A percentile compares a stretch with the other conserved stretches of the same genome.
Evolutionary conservation across 1,140 invertebrate species (phyloP).

Genomic region (Drosophila biarmipes): DNA sequence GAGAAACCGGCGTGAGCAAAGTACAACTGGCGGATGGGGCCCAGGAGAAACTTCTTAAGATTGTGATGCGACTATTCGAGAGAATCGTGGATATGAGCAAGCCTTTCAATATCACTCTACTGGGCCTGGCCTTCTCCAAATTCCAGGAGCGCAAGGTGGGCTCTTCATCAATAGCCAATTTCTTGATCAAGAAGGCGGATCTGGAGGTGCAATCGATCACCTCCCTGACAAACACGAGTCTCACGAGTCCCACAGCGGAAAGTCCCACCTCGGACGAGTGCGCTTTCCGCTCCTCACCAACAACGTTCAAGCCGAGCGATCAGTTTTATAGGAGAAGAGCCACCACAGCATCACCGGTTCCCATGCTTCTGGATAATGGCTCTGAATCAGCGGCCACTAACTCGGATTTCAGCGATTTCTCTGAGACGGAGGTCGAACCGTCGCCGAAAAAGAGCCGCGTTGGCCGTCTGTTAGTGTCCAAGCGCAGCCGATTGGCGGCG

Average conservation of each 20-base stretch:
- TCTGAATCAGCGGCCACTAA: conserved; percentile 84
- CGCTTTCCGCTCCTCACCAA: conserved; percentile 78
- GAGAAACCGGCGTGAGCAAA: conserved; percentile 77
- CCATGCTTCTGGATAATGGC: conserved; percentile 86
- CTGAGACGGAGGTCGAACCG: conserved; percentile 88
- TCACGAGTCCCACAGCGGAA: conserved; percentile 63
- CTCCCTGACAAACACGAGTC: conserved; percentile 85
- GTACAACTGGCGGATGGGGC: conserved; percentile 86
- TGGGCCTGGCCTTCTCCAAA: conserved; percentile 92
- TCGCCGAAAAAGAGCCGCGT: conserved; percentile 89
- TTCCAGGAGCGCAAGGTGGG: conserved; percentile 89
- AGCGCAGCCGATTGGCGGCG: conserved; percentile 62
- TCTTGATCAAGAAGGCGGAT: conserved; percentile 88
- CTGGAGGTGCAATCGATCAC: conserved; percentile 90
- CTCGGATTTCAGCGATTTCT: conserved; percentile 86
- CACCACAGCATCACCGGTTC: conserved; percentile 85
- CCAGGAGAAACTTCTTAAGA: conserved; percentile 88
- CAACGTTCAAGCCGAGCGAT: conserved; percentile 78
- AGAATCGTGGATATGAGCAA: conserved; percentile 89
- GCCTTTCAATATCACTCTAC: conserved; percentile 91
- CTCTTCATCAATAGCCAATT: conserved; percentile 89
- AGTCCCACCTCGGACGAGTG: conserved; percentile 59
- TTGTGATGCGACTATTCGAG: conserved; percentile 90
- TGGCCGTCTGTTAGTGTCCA: conserved; percentile 82
- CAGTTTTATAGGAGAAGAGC: conserved; percentile 75